A percentile compares a stretch with the other conserved stretches of the same genome.
phyloP scores from a whole-genome alignment of 2,797 vertebrate genomes.

The Pagetopsis macropterus region DNA sequence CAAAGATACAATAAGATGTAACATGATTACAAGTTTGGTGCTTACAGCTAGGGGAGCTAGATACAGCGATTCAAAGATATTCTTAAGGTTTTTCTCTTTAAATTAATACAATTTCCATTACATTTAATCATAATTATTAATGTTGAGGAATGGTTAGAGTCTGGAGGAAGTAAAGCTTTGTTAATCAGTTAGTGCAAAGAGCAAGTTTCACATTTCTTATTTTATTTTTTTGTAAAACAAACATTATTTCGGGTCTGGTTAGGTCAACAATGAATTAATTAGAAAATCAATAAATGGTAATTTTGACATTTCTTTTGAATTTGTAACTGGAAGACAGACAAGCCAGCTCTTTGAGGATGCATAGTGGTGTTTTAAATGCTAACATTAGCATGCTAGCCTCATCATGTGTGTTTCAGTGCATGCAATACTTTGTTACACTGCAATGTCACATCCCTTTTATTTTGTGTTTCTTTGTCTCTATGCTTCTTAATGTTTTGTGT shows the following conservation, averaged over 20 bases:
- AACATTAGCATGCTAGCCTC: not conserved
- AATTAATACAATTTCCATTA: too few relatives aligned
- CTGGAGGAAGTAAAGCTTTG: not conserved
- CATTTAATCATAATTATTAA: not conserved
- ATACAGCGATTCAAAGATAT: not conserved
- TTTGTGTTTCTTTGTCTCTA: not conserved
- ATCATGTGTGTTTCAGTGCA: not conserved
- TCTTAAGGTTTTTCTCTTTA: not conserved
- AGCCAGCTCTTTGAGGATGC: not conserved
- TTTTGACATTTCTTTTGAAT: not conserved
- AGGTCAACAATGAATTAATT: not conserved
- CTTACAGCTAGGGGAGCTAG: not conserved
- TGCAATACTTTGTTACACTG: too few relatives aligned
- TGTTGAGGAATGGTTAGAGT: not conserved
- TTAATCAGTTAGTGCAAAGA: not conserved
- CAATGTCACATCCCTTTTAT: too few relatives aligned
- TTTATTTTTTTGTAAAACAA: not conserved
- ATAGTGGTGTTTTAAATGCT: not conserved
- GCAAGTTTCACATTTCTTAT: not conserved
- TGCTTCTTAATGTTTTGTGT: not conserved
- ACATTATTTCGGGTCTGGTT: not conserved
- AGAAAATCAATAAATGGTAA: not conserved
- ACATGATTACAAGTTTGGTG: not conserved
- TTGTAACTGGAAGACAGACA: not conserved
- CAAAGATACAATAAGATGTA: conserved; percentile 25